Conservation (phyloP, 2,888 invertebrate genomes). For the Cryptocheilus praepositus region DNA sequence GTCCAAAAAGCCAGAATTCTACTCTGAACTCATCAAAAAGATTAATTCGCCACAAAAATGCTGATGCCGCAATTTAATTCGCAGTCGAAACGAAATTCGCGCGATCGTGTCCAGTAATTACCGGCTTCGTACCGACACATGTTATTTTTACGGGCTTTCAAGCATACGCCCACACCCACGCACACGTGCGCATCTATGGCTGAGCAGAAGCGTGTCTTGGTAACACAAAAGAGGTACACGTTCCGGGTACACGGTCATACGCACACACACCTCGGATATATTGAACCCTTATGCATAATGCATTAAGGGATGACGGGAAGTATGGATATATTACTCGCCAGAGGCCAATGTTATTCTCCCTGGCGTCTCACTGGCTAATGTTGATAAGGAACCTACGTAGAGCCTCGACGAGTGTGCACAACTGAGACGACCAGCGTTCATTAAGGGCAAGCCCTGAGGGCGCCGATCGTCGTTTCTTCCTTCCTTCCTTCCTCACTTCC, state of each 20-base stretch:
- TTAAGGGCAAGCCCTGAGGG: conserved; percentile 42
- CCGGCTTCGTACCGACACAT: background rate
- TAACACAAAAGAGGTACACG: background rate
- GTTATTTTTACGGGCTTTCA: conserved; percentile 21
- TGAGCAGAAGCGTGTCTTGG: background rate
- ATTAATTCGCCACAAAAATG: too few species aligned
- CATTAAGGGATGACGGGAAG: conserved; percentile 60
- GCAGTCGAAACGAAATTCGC: too few species aligned
- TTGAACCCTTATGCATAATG: conserved; percentile 64
- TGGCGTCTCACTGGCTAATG: conserved; percentile 59
- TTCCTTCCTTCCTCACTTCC: background rate
- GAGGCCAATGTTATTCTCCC: conserved; percentile 61
- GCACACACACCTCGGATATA: conserved; percentile 39
- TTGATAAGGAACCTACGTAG: conserved; percentile 56
- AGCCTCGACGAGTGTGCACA: conserved; percentile 20
- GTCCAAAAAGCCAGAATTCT: too few species aligned
- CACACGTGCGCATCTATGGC: conserved; percentile 9
- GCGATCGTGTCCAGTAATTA: too few species aligned
- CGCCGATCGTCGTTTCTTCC: conserved; percentile 25
- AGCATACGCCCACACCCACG: conserved; percentile 4
- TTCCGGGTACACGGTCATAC: conserved; percentile 4
- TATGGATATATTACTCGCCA: conserved; percentile 61
- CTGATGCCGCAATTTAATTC: too few species aligned
- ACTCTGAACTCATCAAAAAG: too few species aligned
- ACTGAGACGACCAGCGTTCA: conserved; percentile 44